phyloP scores from a whole-genome alignment of 2,113 vertebrate species.

The Desmodus rotundus region DNA sequence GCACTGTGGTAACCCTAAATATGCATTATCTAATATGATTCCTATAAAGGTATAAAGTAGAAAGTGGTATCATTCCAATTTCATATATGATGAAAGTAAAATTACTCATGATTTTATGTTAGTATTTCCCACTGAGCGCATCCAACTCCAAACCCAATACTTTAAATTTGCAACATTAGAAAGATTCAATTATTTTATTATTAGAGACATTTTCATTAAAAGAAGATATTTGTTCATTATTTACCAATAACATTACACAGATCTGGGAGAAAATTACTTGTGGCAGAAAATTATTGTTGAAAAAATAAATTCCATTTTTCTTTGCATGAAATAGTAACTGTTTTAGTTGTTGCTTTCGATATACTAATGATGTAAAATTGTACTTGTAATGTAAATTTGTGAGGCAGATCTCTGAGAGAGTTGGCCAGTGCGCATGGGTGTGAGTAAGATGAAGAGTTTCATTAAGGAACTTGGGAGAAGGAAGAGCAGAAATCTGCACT shows the following conservation, averaged over 20 bases:
- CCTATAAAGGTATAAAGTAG: neutral
- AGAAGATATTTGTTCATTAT: neutral
- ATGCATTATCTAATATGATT: neutral
- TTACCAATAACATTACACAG: neutral
- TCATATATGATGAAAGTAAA: neutral
- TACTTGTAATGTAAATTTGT: neutral
- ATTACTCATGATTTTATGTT: neutral
- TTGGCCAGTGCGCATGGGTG: neutral
- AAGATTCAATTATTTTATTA: neutral
- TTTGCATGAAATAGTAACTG: neutral
- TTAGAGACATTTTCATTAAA: neutral
- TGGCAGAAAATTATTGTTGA: neutral
- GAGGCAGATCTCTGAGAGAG: neutral
- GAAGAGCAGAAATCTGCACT: neutral
- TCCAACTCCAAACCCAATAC: neutral
- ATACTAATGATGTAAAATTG: neutral
- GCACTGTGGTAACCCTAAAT: neutral
- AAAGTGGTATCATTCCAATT: neutral
- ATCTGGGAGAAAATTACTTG: neutral
- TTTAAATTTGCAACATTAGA: neutral
- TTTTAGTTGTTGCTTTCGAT: neutral
- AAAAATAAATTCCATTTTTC: neutral
- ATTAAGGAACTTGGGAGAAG: neutral
- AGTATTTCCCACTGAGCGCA: neutral
- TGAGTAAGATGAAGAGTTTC: neutral